A percentile compares a stretch with the other conserved stretches of the same genome.
Evolutionary conservation across 2,797 vertebrate species (phyloP).

Genomic region (Dicrostonyx torquatus): DNA sequence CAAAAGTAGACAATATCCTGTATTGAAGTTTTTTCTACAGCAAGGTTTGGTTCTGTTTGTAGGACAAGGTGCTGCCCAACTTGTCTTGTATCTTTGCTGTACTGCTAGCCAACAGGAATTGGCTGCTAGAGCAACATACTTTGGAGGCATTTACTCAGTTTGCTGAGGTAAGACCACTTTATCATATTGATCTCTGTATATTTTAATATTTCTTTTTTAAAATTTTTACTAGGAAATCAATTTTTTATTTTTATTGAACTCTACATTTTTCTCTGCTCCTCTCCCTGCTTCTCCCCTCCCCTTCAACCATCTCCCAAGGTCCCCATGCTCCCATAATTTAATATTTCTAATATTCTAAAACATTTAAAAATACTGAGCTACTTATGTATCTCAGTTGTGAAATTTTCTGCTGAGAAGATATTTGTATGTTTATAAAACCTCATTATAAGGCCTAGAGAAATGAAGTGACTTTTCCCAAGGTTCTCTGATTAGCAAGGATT

Average conservation of each 20-base stretch:
- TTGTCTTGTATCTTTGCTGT: constrained; percentile 89
- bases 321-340: neutral
- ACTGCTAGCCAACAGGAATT: constrained; percentile 88
- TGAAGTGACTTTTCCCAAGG: neutral
- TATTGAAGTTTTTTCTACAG: constrained; percentile 22
- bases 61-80: constrained; percentile 91
- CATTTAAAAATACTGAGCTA: neutral
- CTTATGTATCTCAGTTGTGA: neutral
- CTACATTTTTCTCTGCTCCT: too few species aligned
- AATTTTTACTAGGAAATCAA: too few species aligned
- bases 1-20: neutral
- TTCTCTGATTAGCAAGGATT: neutral
- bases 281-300: too few species aligned
- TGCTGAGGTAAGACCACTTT: constrained; percentile 90
- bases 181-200: neutral
- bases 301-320: too few species aligned
- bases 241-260: too few species aligned
- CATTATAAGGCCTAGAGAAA: neutral
- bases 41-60: constrained; percentile 64
- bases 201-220: neutral
- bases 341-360: neutral
- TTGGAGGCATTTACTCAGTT: constrained; percentile 94
- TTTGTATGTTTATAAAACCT: neutral
- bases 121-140: constrained; percentile 92
- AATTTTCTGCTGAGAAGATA: neutral